Evolutionary conservation across 2,888 invertebrate species (phyloP), one percentile per base, ranked within the genome.

Genomic region (Entomobrya multifasciata): DNA sequence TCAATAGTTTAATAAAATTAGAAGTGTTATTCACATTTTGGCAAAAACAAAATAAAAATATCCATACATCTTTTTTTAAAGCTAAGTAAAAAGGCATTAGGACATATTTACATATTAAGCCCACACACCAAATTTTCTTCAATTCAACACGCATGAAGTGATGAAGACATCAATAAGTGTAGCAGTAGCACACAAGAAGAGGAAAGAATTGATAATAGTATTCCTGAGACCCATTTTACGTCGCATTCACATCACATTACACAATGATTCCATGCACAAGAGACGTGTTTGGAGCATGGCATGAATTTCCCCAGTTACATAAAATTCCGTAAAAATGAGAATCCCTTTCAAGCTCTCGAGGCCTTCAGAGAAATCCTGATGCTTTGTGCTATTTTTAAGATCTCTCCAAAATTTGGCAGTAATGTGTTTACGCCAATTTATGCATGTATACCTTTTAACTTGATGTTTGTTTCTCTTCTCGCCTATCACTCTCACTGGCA

Each of bases 281-380:
- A 67, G 20, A 44, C 65, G 41, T 67, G 22, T 22, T 67, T 17
- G 8, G 36, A 36, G 36, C n/a, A 67, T 17, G 22, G 22, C 5
- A n/a, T 20, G 11, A 2, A n/a, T 62, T 30, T 36, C n/a, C 36
- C 44, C 36, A 36, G 5, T 6, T 36, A 57, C 70, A 36, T 27
- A 27, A 41, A 67, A 83, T 62, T 62, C 72, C n/a, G n/a, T 52
- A 22, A 65, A 60, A 76, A 49, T 47, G 25, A 62, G 70, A 84
- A 77, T 84, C n/a, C 36, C 41, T 6, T 65, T 47, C n/a, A n/a
- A n/a, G n/a, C 17, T 72, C 76, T 62, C 62, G 22, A 30, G 20
- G 62, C 74, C 70, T 36, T 67, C 65, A 67, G 8, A 25, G 52
- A 10, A 15, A 30, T 62, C 30, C 10, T 36, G 17, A 4, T 17